A percentile compares a stretch with the other conserved stretches of the same genome.
phyloP scores from a whole-genome alignment of 2,888 invertebrate genomes.

The Drosophila falleni region DNA sequence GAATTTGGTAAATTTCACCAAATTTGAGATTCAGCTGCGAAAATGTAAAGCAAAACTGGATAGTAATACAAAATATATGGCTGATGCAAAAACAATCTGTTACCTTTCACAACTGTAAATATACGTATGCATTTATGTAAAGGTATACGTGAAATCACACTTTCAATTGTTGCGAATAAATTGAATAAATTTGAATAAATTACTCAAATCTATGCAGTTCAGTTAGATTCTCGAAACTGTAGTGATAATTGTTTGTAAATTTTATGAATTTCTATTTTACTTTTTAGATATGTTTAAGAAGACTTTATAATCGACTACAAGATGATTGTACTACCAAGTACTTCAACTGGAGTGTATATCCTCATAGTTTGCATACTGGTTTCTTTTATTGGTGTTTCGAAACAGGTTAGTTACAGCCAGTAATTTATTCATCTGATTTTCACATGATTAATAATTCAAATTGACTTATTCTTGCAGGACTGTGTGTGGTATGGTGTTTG shows the following conservation, averaged over 20 bases:
- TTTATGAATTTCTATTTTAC: not conserved
- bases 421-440: not conserved
- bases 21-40: too few species aligned
- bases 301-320: conserved; percentile 16
- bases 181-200: conserved; percentile 2
- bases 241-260: not conserved
- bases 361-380: conserved; percentile 32
- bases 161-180: conserved; percentile 1
- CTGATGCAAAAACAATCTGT: conserved; percentile 1
- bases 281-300: conserved; percentile 35
- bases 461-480: conserved; percentile 71
- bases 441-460: not conserved
- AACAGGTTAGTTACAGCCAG: conserved; percentile 42
- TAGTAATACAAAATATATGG: not conserved
- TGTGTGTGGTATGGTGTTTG: conserved; percentile 92
- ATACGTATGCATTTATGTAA: not conserved
- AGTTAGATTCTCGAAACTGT: not conserved
- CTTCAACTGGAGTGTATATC: conserved; percentile 20
- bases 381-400: conserved; percentile 35
- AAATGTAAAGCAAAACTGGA: not conserved
- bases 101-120: conserved; percentile 5
- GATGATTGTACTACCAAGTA: conserved; percentile 37
- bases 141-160: not conserved
- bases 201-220: not conserved
- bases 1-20: too few species aligned